Conservation (phyloP, 2,113 vertebrate species). For the Coturnix japonica region DNA sequence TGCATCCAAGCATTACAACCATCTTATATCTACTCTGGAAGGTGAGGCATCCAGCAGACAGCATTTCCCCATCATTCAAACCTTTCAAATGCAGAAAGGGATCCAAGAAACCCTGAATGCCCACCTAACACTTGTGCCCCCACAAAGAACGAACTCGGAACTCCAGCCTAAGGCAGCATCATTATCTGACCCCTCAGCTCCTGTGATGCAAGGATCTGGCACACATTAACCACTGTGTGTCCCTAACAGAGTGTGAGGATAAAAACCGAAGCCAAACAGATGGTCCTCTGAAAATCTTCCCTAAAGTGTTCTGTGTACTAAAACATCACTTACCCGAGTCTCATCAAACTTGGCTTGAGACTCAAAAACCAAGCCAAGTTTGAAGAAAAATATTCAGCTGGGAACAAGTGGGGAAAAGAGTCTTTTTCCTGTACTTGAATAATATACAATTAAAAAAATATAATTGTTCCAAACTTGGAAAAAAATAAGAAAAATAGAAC, state of each 20-base stretch:
- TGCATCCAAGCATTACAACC: background rate
- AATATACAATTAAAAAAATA: background rate
- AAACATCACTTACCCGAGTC: constrained; percentile 52
- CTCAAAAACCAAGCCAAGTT: background rate
- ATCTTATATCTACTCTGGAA: background rate
- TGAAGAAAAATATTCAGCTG: constrained; percentile 43
- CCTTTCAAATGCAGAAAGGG: background rate
- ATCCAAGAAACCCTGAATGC: background rate
- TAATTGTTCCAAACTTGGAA: background rate
- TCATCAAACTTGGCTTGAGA: constrained; percentile 51
- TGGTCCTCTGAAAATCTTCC: constrained; percentile 54
- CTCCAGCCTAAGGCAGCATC: background rate
- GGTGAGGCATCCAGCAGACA: background rate
- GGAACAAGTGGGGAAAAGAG: background rate
- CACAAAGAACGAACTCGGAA: background rate
- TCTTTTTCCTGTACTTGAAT: background rate
- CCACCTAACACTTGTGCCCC: background rate
- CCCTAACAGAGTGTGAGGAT: constrained; percentile 54
- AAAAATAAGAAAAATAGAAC: background rate
- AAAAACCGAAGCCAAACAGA: constrained; percentile 57
- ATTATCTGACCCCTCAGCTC: constrained; percentile 18
- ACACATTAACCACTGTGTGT: background rate
- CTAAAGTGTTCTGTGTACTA: constrained; percentile 29
- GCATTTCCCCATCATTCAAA: background rate
- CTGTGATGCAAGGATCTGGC: constrained; percentile 33